Evolutionary conservation across 2,888 invertebrate genomes (phyloP), one percentile per base, ranked within the genome.

Genomic region (Latrodectus hesperus): DNA sequence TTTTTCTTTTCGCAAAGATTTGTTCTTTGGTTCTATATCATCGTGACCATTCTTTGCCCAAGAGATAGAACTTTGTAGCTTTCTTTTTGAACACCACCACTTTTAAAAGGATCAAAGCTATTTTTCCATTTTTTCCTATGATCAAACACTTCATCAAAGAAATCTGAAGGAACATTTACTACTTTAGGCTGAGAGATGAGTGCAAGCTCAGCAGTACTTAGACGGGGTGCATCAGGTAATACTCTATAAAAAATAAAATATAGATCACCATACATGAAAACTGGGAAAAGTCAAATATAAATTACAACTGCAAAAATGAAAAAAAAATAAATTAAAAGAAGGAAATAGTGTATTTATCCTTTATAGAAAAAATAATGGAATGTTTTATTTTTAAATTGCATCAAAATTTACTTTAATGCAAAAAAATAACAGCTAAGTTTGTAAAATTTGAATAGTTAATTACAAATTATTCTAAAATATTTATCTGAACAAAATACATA

Each of bases 171-270:
- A 0, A 84, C 55, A 68, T 80, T 80, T 11, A 80, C 52, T 0
- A 84, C 84, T 75, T 89, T 89, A 1, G 89, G 84, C 52, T 89
- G 85, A 12, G 83, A 84, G 11, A 84, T 77, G 17, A 84, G 60
- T 38, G 83, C 64, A 17, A 89, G 70, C 60, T 89, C 89, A 6
- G 83, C 83, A 2, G 80, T 75, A 52, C 72, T 81, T 12, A 89
- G 51, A 9, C 89, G 83, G 68, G 89, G 89, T 14, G 89, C 89
- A 77, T 89, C 89, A 17, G 87, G 81, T 2, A 87, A 53, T 22
- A 89, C 89, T 22, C 89, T 89, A 67, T 9, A 55, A 9, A n/a
- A 71, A n/a, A 60, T 16, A 71, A 38, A 71, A n/a, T 49, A 38
- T 14, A 71, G 12, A 49, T 71, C n/a, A 38, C 17, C 5, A 70